A percentile compares a stretch with the other conserved stretches of the same genome.
phyloP scores from a whole-genome alignment of 2,113 vertebrate species.

The Strix uralensis region DNA sequence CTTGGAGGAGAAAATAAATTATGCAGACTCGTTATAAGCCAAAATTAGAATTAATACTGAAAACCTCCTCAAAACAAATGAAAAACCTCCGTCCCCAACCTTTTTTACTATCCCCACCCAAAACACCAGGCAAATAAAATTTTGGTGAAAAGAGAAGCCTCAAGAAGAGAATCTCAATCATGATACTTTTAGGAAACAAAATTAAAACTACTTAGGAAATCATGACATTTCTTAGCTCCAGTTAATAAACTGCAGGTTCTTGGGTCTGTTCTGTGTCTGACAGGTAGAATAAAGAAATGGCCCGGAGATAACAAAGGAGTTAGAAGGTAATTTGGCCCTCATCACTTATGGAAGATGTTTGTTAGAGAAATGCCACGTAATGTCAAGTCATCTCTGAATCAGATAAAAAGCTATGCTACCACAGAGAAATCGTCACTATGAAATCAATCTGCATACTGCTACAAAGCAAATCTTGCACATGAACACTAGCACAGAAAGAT shows the following conservation, averaged over 20 bases:
- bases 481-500: background rate
- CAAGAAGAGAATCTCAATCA: background rate
- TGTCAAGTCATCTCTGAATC: background rate
- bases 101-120: background rate
- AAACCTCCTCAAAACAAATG: background rate
- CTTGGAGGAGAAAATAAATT: background rate
- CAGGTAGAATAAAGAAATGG: background rate
- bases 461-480: background rate
- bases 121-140: background rate
- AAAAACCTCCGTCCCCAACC: rapidly evolving
- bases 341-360: background rate
- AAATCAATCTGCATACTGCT: background rate
- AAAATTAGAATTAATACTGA: background rate
- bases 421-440: background rate
- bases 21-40: background rate
- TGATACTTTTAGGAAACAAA: background rate
- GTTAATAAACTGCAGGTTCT: background rate
- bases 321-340: background rate
- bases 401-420: background rate
- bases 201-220: background rate
- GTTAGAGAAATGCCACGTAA: background rate
- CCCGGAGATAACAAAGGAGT: background rate
- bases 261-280: background rate
- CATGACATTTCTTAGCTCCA: background rate
- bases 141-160: background rate